These are phyloP conservation scores for Sinosuthora webbiana DNA, from an alignment of 2,113 vertebrate genomes.

Conservation along the genomic window DNA sequence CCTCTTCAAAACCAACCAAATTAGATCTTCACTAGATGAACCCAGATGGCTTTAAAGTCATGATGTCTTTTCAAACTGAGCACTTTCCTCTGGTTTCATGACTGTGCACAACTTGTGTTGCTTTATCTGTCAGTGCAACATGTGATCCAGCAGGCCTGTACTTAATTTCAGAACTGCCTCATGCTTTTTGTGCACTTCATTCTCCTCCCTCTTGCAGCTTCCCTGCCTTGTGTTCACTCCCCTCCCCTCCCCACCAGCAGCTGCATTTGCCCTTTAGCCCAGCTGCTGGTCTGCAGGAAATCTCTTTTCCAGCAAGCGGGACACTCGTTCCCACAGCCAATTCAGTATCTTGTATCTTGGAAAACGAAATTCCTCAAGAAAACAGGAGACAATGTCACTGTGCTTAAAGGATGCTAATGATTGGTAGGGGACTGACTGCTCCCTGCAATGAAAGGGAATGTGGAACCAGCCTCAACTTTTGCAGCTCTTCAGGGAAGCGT, in stretches of 20 bases:
- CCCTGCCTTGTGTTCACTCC: not conserved
- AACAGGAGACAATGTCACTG: not conserved
- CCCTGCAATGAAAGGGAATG: not conserved
- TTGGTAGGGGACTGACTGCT: not conserved
- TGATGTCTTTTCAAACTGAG: not conserved
- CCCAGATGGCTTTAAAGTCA: not conserved
- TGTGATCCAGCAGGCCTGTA: not conserved
- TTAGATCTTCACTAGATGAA: not conserved
- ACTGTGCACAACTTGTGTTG: not conserved
- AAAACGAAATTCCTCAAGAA: not conserved
- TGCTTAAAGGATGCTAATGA: not conserved
- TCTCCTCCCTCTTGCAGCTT: not conserved
- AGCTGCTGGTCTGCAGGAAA: not conserved
- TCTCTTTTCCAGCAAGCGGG: not conserved
- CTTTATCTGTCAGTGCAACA: not conserved
- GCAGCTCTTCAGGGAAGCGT: conserved; percentile 43
- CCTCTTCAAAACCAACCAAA: not conserved
- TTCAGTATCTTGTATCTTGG: not conserved
- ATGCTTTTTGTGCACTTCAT: not conserved
- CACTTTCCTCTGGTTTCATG: not conserved
- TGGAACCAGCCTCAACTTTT: not conserved
- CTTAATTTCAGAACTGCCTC: not conserved
- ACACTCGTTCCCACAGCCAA: not conserved
- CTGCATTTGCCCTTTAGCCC: not conserved
- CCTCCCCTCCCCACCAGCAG: not conserved